phyloP scores from a whole-genome alignment of 2,113 vertebrate species.

The Oriolus oriolus region DNA sequence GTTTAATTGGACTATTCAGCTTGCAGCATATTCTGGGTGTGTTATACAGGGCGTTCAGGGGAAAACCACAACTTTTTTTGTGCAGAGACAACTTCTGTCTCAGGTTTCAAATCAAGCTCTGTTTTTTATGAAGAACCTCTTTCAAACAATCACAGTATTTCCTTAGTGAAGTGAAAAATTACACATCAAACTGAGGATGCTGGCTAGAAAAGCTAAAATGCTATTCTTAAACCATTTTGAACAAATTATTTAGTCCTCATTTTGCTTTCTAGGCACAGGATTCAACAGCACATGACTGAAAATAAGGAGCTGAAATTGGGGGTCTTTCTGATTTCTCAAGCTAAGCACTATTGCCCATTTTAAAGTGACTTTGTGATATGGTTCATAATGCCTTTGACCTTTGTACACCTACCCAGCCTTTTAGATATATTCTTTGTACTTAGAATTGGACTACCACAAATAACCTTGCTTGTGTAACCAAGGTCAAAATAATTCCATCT shows the following conservation, averaged over 20 bases:
- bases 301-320: background rate
- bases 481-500: background rate
- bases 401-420: background rate
- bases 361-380: background rate
- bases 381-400: background rate
- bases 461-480: background rate
- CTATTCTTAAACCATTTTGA: background rate
- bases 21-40: background rate
- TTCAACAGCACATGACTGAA: background rate
- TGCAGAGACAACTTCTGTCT: background rate
- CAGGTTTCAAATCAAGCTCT: background rate
- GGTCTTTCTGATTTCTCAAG: background rate
- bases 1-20: background rate
- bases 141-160: background rate
- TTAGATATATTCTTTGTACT: background rate
- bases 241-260: background rate
- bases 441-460: background rate
- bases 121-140: background rate
- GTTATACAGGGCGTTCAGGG: background rate
- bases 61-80: background rate
- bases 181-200: background rate
- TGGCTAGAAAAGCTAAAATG: background rate
- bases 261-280: background rate
- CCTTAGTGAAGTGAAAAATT: background rate
- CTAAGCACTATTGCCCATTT: background rate